These are phyloP conservation scores for Megaleporinus macrocephalus DNA, from an alignment of 2,113 vertebrate genomes.

Conservation along the genomic window DNA sequence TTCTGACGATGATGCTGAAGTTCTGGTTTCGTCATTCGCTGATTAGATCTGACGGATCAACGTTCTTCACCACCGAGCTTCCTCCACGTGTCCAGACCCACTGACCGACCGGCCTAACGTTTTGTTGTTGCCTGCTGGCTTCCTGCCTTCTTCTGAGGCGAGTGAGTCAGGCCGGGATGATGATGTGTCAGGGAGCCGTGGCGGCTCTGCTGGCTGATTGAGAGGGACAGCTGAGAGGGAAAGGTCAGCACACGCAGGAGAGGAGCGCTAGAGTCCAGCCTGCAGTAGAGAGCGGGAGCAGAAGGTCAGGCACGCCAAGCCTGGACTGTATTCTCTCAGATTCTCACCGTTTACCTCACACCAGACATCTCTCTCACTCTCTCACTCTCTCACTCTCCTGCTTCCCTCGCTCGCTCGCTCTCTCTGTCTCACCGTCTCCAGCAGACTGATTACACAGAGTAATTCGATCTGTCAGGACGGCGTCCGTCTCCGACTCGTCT, in stretches of 20 bases:
- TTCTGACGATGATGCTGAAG: too few relatives aligned
- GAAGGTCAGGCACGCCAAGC: background rate
- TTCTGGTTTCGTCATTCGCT: too few relatives aligned
- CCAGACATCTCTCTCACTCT: conserved; percentile 3
- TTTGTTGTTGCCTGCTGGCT: background rate
- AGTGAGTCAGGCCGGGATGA: background rate
- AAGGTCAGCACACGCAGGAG: background rate
- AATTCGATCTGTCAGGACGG: conserved; percentile 13
- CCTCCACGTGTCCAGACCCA: too few relatives aligned
- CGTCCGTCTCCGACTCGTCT: background rate
- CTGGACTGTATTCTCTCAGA: background rate
- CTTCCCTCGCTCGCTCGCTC: too few relatives aligned
- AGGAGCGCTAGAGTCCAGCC: background rate
- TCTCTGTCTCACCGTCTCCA: conserved; percentile 14
- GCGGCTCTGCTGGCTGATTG: background rate
- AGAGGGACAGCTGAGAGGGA: background rate
- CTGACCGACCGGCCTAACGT: too few relatives aligned
- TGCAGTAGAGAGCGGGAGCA: background rate
- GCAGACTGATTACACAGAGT: conserved; percentile 24
- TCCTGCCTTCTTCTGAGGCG: background rate
- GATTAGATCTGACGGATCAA: too few relatives aligned
- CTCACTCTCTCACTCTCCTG: too few relatives aligned
- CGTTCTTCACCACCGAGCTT: too few relatives aligned
- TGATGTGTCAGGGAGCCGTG: background rate
- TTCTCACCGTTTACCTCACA: background rate